Base-by-base conservation (phyloP, 2,888 invertebrate species). In the Perdita meconis region DNA sequence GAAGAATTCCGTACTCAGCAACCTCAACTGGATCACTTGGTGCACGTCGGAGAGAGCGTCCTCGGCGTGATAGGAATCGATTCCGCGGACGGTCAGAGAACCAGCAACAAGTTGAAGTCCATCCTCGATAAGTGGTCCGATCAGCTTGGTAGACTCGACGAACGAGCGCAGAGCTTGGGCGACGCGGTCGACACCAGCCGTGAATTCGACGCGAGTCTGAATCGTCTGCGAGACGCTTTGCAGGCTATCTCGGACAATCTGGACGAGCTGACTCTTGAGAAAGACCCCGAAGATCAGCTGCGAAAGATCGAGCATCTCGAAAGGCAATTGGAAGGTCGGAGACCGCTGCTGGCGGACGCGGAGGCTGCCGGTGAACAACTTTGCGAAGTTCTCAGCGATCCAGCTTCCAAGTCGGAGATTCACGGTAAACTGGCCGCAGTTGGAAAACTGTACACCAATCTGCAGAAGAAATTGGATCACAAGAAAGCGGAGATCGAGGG, bases 1-100 rank as follows among this genome's bases (percentile, higher is more conserved):
- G 99, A 99, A 92, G 99, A 99, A 93, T 97, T 98, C 94, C 95
- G 97, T 74, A 96, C 96, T 0, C 98, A 99, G 92, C 97, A 98
- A 90, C 97, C 98, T 0, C 97, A 97, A 86, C 93, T 98, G 76
- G 95, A 96, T 75, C 97, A 97, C 90, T 93, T 98, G 82, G 95
- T 97, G 84, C 96, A 96, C 83, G 95, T 97, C 38, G 97, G 97
- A 0, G 95, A 96, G 55, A 95, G 95, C 16, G 95, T 97, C 0
- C 93, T 98, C 57, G 94, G 90, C 68, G 94, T 92, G 88, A 92
- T 93, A 83, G 93, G 94, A 73, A 92, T 94, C 0, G 93, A 94
- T 67, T 93, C 94, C 1, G 90, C 93, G 0, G 96, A 96, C 86
- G 95, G 95, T 6, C 94, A 95, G 84, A 94, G 95, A 76, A 94